Base-by-base conservation (phyloP, 2,797 vertebrate species). In the Melanogrammus aeglefinus region DNA sequence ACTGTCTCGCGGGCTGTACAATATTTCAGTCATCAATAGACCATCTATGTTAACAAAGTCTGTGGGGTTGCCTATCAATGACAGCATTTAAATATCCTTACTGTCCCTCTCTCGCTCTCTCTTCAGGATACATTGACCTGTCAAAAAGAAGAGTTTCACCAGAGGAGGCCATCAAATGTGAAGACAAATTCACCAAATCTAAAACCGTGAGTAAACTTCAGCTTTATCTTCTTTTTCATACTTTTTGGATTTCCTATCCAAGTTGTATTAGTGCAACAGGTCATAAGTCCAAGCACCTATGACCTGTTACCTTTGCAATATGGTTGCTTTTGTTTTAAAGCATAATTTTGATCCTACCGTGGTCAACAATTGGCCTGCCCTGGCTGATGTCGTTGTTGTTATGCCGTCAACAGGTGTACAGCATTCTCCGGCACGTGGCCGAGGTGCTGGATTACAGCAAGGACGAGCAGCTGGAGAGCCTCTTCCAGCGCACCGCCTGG, bases 81-180 rank as follows among this genome's bases (percentile, higher is more conserved):
- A 66, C 57, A 66, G 8, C 8, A 21, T 27, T 9, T 9, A 27
- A 63, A 63, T 63, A 8, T 63, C 7, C n/a, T 66, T 27, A 66
- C n/a, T 27, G n/a, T 24, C 47, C 2, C 57, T 27, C 47, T 10
- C 57, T 27, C 57, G 3, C 38, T 76, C 81, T 75, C 29, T 79
- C 72, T 77, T 9, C 76, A 99, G 98, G 98, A 84, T 99, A 99
- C 86, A 99, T 99, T 63, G 98, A 99, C 91, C 94, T 99, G 90
- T 99, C 98, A 75, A 99, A 99, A 95, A 96, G 98, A 96, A 97
- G 98, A 96, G 98, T 99, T 88, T 99, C 98, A 71, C 98, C 97
- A 83, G 98, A 99, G 85, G 98, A 99, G 88, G 98, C 98, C 83
- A 96, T 99, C 88, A 99, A 99, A 94, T 99, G 98, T 90, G 98